Evolutionary conservation across 2,888 invertebrate species (phyloP), one percentile per base, ranked within the genome.

Genomic region (Hirudinaria manillensis): DNA sequence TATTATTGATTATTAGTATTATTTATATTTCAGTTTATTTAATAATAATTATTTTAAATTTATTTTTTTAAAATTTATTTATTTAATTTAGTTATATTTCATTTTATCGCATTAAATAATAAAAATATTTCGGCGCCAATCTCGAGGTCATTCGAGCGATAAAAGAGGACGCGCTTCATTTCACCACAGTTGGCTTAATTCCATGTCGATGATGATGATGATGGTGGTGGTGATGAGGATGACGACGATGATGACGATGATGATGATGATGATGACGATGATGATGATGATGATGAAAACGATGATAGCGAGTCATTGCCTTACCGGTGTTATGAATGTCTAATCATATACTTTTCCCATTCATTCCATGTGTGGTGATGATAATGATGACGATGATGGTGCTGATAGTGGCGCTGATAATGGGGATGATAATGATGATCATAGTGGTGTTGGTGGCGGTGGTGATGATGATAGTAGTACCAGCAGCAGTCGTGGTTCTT

Each of bases 391-490:
- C 55, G 72, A 72, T 55, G 72, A 56, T 72, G 72, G n/a, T 55
- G 72, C 61, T 72, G 56, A 56, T 72, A 55, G 27, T 72, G 72
- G 27, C 55, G 72, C 6, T 72, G 32, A 72, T 72, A 55, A 72
- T 56, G 56, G 55, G 61, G 72, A 56, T 72, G 72, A 56, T 72
- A 29, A 56, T 56, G 56, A 72, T 56, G 72, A n/a, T 32, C 13
- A 27, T 55, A 27, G n/a, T 56, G 72, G 53, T 7, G 19, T 24
- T 56, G 27, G 91, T 89, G 61, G 92, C 91, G 79, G 96, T 90
- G 72, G 98, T 90, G 79, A 96, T 91, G 74, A 98, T 51, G 71
- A 36, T 70, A 38, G 21, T 51, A 38, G 36, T 70, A 10, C 7
- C 21, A 38, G 21, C 13, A 7, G 36, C 13, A 38, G 13, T 70